Evolutionary conservation across 2,113 vertebrate species (phyloP).

Genomic region (Electrona antarctica): DNA sequence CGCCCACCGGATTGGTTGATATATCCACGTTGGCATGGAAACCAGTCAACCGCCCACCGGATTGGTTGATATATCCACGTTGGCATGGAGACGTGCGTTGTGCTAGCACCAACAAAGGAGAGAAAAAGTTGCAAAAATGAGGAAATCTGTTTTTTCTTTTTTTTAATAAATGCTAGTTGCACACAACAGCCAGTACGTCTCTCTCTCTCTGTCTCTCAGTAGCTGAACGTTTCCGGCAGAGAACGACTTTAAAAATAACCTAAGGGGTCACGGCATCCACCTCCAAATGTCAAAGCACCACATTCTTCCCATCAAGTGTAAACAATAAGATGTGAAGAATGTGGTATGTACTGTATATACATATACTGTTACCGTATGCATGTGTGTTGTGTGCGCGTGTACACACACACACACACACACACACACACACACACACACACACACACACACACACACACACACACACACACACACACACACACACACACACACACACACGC

Average conservation of each 20-base stretch:
- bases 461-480: no score
- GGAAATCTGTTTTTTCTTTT: background rate
- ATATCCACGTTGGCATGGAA: conserved; percentile 40
- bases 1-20: conserved; percentile 10
- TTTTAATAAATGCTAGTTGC: conserved; percentile 4
- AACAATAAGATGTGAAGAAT: no score
- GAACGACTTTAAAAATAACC: background rate
- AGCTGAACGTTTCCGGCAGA: conserved; percentile 3
- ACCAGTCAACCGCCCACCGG: conserved; percentile 29
- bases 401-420: no score
- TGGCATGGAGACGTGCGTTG: conserved; percentile 53
- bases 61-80: conserved; percentile 27
- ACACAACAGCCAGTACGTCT: background rate
- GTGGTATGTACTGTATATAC: no score
- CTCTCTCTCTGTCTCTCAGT: background rate
- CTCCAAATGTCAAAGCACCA: conserved; percentile 1
- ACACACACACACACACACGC: rapidly evolving
- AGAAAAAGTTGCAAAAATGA: conserved; percentile 18
- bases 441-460: no score
- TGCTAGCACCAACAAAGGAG: conserved; percentile 43
- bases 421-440: no score
- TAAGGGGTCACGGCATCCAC: background rate
- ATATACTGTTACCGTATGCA: no score
- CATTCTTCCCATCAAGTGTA: background rate
- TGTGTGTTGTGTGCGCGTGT: no score